Conservation (phyloP, 2,797 vertebrate genomes). For the Tokudaia tokunoshimensis region DNA sequence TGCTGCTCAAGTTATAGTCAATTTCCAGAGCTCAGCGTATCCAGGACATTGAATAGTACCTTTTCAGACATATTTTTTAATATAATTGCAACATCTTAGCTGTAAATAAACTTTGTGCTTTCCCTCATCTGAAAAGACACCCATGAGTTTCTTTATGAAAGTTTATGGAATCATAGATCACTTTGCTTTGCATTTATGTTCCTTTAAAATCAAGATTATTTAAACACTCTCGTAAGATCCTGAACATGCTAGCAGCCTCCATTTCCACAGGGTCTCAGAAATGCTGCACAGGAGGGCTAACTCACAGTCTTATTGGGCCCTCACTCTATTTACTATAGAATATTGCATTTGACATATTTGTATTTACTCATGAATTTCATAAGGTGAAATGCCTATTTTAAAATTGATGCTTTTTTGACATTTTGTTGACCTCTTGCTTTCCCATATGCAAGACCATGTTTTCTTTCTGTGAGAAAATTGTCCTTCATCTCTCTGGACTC, state of each 20-base stretch:
- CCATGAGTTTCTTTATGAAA: background rate
- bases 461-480: background rate
- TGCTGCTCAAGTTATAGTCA: background rate
- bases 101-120: conserved; percentile 26
- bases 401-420: background rate
- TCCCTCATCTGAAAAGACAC: background rate
- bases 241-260: background rate
- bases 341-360: background rate
- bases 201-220: background rate
- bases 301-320: background rate
- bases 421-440: background rate
- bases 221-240: background rate
- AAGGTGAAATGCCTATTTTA: background rate
- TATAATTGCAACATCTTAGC: background rate
- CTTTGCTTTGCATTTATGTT: background rate
- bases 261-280: background rate
- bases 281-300: background rate
- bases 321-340: background rate
- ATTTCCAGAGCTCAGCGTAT: background rate
- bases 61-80: background rate
- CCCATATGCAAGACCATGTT: background rate
- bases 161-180: background rate
- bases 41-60: background rate
- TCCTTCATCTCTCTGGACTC: background rate
- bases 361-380: conserved; percentile 7